Evolutionary conservation across 1,140 invertebrate species (phyloP).

Genomic region (Drosophila bifasciata): DNA sequence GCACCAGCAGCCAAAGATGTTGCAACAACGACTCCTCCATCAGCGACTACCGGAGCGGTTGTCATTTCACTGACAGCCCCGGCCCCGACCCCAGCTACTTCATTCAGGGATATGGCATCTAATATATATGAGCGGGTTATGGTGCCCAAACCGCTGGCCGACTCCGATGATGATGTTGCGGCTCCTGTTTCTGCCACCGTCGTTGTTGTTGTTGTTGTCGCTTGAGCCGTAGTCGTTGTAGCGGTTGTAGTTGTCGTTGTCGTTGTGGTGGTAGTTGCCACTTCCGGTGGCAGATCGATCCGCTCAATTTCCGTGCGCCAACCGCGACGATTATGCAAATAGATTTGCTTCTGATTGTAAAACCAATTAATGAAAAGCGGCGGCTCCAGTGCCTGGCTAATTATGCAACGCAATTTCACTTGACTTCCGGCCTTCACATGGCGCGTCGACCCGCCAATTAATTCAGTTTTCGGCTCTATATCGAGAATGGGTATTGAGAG

Average conservation of each 20-base stretch:
- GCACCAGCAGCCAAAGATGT: conserved; percentile 18
- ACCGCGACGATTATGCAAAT: conserved; percentile 82
- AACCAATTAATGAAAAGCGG: conserved; percentile 88
- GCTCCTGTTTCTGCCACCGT: conserved; percentile 22
- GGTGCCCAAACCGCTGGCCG: conserved; percentile 53
- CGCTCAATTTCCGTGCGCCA: conserved; percentile 84
- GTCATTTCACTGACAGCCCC: conserved; percentile 34
- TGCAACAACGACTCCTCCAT: conserved; percentile 17
- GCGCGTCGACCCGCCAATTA: conserved; percentile 86
- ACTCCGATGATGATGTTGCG: conserved; percentile 25
- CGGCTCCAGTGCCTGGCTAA: conserved; percentile 87
- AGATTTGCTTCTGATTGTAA: conserved; percentile 85
- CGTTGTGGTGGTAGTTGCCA: conserved; percentile 58
- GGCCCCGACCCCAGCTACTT: conserved; percentile 24
- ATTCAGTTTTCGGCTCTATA: conserved; percentile 87
- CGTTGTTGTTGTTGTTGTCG: conserved; percentile 29
- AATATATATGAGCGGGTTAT: conserved; percentile 76
- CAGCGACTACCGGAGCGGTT: conserved; percentile 9
- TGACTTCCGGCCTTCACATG: conserved; percentile 87
- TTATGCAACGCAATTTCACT: conserved; percentile 86
- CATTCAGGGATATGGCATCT: conserved; percentile 72
- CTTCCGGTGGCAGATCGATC: conserved; percentile 77
- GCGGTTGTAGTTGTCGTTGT: conserved; percentile 40
- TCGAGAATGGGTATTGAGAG: conserved; percentile 20
- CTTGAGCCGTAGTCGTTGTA: conserved; percentile 12